Evolutionary conservation across 2,113 vertebrate species (phyloP).

Genomic region (Heterotis niloticus): DNA sequence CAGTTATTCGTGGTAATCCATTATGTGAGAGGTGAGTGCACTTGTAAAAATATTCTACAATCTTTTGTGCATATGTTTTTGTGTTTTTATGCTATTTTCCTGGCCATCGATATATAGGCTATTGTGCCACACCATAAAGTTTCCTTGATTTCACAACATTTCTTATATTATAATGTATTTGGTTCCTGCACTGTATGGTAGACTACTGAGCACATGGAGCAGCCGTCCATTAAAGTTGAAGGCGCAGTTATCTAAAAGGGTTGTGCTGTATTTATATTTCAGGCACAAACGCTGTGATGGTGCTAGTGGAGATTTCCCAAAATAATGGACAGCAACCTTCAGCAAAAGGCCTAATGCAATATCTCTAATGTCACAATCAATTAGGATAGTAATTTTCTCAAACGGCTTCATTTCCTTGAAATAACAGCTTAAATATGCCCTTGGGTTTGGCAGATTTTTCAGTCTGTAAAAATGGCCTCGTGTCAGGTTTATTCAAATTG

Average conservation of each 20-base stretch:
- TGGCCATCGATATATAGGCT: too few species aligned
- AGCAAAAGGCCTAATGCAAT: constrained; percentile 14
- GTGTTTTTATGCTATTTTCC: too few species aligned
- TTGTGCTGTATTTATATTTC: not conserved
- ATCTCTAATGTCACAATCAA: constrained; percentile 6
- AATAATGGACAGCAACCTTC: not conserved
- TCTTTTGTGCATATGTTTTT: not conserved
- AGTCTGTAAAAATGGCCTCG: constrained; percentile 3
- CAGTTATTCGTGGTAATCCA: too few species aligned
- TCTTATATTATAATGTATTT: not conserved
- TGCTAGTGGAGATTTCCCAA: not conserved
- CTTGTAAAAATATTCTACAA: too few species aligned
- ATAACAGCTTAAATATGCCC: constrained; percentile 19
- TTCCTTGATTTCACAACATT: too few species aligned
- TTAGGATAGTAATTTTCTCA: constrained; percentile 25
- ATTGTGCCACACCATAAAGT: too few species aligned
- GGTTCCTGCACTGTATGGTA: too few species aligned
- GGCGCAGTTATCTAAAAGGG: constrained; percentile 25
- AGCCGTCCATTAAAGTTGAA: constrained; percentile 1
- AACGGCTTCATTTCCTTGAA: constrained; percentile 25
- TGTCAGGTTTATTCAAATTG: not conserved
- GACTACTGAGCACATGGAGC: not conserved
- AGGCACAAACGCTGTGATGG: not conserved
- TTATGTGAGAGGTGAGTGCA: too few species aligned
- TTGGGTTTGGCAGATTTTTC: not conserved